Evolutionary conservation across 2,888 invertebrate species (phyloP).

Genomic region (Ariolimax columbianus): DNA sequence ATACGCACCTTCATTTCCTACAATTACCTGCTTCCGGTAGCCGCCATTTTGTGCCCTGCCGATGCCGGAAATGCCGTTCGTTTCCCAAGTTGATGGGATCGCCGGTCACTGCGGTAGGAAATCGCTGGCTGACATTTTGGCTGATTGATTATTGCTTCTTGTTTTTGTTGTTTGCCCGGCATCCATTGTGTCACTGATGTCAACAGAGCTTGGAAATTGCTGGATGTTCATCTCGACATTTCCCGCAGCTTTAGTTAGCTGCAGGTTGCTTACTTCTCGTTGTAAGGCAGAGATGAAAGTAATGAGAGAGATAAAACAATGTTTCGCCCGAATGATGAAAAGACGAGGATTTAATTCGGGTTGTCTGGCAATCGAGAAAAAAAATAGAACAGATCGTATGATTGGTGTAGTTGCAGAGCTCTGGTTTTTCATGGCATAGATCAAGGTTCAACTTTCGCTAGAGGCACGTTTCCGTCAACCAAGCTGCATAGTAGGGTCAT

Average conservation of each 20-base stretch:
- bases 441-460: too few species aligned
- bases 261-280: not conserved
- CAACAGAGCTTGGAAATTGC: not conserved
- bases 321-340: too few species aligned
- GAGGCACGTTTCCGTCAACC: too few species aligned
- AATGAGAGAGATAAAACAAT: not conserved
- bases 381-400: too few species aligned
- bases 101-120: not conserved
- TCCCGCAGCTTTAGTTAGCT: not conserved
- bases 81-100: conserved; percentile 40
- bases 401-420: too few species aligned
- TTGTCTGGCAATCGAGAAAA: too few species aligned
- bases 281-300: not conserved
- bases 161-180: not conserved
- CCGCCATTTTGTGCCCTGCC: conserved; percentile 35
- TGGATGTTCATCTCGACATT: not conserved
- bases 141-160: conserved; percentile 31
- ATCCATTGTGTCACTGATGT: conserved; percentile 8
- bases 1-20: conserved; percentile 42
- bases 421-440: too few species aligned
- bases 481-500: too few species aligned
- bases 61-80: conserved; percentile 39
- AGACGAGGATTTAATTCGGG: too few species aligned
- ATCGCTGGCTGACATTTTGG: not conserved
- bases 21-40: conserved; percentile 38